phyloP scores from a whole-genome alignment of 1,140 invertebrate species.

The Megalonaias nervosa region DNA sequence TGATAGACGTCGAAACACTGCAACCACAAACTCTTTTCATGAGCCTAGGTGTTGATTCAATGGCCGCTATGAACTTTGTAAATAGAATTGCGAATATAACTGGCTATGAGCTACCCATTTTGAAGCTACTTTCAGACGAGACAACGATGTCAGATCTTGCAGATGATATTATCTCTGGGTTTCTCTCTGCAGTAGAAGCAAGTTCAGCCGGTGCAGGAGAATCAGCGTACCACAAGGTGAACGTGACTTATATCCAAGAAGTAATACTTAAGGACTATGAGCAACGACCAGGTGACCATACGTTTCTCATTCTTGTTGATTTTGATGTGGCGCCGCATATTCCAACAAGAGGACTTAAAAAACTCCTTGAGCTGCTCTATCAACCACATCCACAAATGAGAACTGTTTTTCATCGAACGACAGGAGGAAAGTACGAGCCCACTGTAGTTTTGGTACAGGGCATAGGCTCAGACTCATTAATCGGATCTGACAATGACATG shows the following conservation, averaged over 20 bases:
- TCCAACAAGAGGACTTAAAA: not conserved
- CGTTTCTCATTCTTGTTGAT: conserved; percentile 11
- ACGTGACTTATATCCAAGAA: not conserved
- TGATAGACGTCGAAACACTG: conserved; percentile 8
- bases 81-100: conserved; percentile 6
- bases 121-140: conserved; percentile 14
- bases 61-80: conserved; percentile 20
- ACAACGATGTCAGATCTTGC: conserved; percentile 10
- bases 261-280: conserved; percentile 8
- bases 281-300: conserved; percentile 8
- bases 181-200: not conserved
- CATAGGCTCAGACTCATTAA: too few relatives aligned
- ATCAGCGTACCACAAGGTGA: not conserved
- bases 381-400: too few relatives aligned
- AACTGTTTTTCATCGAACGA: too few relatives aligned
- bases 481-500: too few relatives aligned
- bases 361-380: too few relatives aligned
- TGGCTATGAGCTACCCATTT: conserved; percentile 5
- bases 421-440: too few relatives aligned
- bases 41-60: conserved; percentile 18
- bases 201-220: not conserved
- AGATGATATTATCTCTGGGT: not conserved
- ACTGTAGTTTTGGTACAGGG: too few relatives aligned
- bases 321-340: conserved; percentile 6
- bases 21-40: conserved; percentile 3